Evolutionary conservation across 2,888 invertebrate species (phyloP).

Genomic region (Stenodera caucasica): DNA sequence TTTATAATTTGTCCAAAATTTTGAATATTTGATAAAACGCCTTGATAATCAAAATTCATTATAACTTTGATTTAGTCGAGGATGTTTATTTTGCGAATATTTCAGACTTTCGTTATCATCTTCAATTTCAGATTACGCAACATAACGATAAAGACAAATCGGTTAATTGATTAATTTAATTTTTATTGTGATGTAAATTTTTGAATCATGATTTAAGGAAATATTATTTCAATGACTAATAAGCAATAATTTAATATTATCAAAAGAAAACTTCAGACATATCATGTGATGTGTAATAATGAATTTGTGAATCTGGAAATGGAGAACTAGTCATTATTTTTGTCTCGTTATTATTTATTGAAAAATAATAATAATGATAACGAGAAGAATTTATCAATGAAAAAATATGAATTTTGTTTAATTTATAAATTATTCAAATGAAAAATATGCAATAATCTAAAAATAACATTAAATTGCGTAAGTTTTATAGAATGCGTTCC

Average conservation of each 20-base stretch:
- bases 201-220: neutral
- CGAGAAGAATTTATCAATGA: neutral
- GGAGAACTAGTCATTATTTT: neutral
- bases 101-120: too few relatives aligned
- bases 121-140: too few relatives aligned
- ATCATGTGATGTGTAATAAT: neutral
- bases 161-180: too few relatives aligned
- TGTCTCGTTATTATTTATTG: too few relatives aligned
- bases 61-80: neutral
- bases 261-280: neutral
- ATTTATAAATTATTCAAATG: slow-evolving; percentile 9
- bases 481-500: slow-evolving; percentile 37
- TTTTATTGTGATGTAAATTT: too few relatives aligned
- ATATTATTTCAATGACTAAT: slow-evolving; percentile 1
- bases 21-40: neutral
- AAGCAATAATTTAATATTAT: neutral
- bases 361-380: neutral
- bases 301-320: neutral
- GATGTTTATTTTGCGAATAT: neutral
- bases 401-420: slow-evolving; percentile 1
- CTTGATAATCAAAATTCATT: neutral
- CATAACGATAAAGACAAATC: too few relatives aligned
- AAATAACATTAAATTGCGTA: slow-evolving; percentile 36
- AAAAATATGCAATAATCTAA: slow-evolving; percentile 26
- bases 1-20: neutral